Conservation (phyloP, 2,113 vertebrate genomes). For the Megalops atlanticus region DNA sequence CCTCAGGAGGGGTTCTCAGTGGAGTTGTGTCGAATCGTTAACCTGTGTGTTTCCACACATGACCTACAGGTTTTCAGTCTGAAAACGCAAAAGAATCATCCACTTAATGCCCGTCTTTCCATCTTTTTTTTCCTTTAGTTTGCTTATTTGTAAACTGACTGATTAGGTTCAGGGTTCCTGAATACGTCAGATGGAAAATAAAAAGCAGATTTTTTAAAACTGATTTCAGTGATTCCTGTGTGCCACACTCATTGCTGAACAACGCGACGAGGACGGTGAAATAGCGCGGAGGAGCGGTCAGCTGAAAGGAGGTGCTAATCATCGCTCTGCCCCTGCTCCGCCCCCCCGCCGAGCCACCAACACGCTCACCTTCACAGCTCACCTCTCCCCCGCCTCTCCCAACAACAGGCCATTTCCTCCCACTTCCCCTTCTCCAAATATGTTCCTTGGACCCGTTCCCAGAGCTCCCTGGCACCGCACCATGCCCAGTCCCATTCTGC, state of each 20-base stretch:
- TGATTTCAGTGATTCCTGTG: too few relatives aligned
- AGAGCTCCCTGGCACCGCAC: conserved; percentile 68
- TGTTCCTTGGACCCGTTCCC: conserved; percentile 77
- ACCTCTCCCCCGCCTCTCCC: conserved; percentile 58
- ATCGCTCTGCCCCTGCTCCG: neutral
- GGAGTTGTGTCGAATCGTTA: neutral
- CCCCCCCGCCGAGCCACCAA: conserved; percentile 27
- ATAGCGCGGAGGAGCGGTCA: neutral
- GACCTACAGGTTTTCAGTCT: neutral
- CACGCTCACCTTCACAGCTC: conserved; percentile 58
- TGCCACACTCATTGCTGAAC: too few relatives aligned
- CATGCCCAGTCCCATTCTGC: conserved; percentile 63
- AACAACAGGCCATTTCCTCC: conserved; percentile 77
- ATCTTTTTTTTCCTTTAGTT: neutral
- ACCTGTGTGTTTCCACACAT: neutral
- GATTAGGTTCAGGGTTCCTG: too few relatives aligned
- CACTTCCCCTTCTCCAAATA: conserved; percentile 79
- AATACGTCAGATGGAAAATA: too few relatives aligned
- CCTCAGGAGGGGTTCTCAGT: neutral
- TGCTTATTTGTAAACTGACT: too few relatives aligned
- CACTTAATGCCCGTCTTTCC: neutral
- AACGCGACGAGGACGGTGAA: neutral
- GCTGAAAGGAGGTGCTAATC: neutral
- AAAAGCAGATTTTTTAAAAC: too few relatives aligned
- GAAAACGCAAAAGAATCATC: neutral